Base-by-base conservation (phyloP, 2,797 vertebrate genomes). In the Onychomys arenicola region DNA sequence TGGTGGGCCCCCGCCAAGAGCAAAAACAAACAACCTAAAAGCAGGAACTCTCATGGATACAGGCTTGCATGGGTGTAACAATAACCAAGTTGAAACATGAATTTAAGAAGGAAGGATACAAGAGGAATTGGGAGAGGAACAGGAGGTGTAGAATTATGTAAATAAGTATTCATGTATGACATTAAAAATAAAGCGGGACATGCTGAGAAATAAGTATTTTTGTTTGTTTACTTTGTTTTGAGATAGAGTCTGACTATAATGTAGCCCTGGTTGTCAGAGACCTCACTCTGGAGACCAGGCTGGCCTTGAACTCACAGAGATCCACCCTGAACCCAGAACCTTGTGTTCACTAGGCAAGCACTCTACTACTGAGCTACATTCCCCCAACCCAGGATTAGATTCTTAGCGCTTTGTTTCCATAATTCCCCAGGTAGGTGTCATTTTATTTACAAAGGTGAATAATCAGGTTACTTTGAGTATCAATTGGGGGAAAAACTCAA, bases 391-490 rank as follows among this genome's bases (percentile, higher is more conserved):
- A 80, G 37, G 49, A 46, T 55, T 25, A 59, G 16, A 23, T 82
- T 93, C 37, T 89, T 81, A 84, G 57, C 19, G 52, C n/a, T 94
- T 87, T 61, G 34, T 90, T 92, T 94, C 57, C 63, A 27, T 5
- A 65, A 37, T 67, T 61, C 3, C 61, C 32, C 6, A 81, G 19
- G 59, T 16, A 94, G 57, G 46, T 77, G 4, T 86, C 29, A 69
- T 73, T 81, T 80, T 73, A 2, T 81, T 80, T 73, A 2, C 73
- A 92, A 85, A 80, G 32, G 21, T 59, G 57, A 84, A 12, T 37
- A 87, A 77, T 59, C 25, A 90, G 93, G n/a, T 17, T 85, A 73
- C n/a, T 73, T 16, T 55, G 25, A 69, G 21, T 29, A 78, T 19
- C 37, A 52, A 65, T n/a, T 32, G 19, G 17, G 17, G 29, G 43